Percentiles rank a stretch among this genome's conserved stretches.
These are phyloP conservation scores for Coendou prehensilis DNA, from an alignment of 2,797 vertebrate species.

Conservation along the genomic window DNA sequence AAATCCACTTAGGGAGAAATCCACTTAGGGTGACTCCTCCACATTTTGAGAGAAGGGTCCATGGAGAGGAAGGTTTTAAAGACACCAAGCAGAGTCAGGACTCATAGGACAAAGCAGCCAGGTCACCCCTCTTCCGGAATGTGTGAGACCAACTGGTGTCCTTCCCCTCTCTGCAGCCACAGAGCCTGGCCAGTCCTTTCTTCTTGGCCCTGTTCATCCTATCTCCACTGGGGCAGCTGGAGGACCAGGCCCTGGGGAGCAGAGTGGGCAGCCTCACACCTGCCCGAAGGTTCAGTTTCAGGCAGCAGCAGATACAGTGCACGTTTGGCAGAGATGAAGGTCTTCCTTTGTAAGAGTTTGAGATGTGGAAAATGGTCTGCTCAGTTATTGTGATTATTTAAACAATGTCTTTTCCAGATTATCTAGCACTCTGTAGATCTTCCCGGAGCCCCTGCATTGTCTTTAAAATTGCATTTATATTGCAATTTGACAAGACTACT, in stretches of 20 bases:
- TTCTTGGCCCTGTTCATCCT: not conserved
- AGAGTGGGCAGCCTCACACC: not conserved
- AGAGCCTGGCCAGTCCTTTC: not conserved
- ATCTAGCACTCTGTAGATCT: not conserved
- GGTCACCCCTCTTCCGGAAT: not conserved
- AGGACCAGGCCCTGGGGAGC: not conserved
- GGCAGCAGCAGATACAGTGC: too few relatives aligned
- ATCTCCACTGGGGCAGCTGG: not conserved
- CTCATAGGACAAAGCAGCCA: not conserved
- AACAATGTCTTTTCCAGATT: not conserved
- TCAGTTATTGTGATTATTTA: not conserved
- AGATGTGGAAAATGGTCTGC: not conserved
- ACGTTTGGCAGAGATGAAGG: not conserved
- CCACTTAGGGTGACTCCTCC: not conserved
- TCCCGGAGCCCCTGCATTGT: too few relatives aligned
- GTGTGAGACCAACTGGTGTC: not conserved
- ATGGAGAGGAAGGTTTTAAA: not conserved
- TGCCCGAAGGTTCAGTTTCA: not conserved
- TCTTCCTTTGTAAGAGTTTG: not conserved
- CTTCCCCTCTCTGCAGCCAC: not conserved
- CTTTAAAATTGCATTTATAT: too few relatives aligned
- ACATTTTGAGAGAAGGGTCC: not conserved
- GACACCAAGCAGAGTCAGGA: not conserved
- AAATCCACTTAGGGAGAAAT: not conserved
- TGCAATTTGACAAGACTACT: too few relatives aligned